These are phyloP conservation scores for Distichodus sexfasciatus DNA, from an alignment of 2,797 vertebrate species.

Conservation along the genomic window DNA sequence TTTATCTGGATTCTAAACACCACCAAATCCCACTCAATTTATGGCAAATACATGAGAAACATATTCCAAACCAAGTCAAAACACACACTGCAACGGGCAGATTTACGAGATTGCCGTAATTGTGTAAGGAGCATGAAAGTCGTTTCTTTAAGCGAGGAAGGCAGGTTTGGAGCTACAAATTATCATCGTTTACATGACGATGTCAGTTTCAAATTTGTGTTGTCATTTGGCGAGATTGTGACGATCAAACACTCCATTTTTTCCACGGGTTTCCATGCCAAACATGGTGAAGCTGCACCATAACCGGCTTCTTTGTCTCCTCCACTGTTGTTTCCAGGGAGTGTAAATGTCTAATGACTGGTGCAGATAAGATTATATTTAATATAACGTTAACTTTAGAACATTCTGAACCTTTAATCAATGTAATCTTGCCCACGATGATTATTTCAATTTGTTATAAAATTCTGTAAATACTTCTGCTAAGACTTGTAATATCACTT, in stretches of 20 bases:
- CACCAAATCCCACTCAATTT: conserved; percentile 49
- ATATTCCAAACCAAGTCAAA: conserved; percentile 48
- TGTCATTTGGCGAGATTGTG: conserved; percentile 20
- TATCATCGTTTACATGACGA: conserved; percentile 58
- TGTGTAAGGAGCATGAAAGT: conserved; percentile 41
- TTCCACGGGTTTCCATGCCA: conserved; percentile 47
- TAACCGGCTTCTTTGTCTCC: conserved; percentile 56
- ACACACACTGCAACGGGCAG: conserved; percentile 38
- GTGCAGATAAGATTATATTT: too few relatives aligned
- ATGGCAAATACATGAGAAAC: conserved; percentile 52
- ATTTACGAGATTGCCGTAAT: conserved; percentile 38
- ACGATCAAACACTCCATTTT: conserved; percentile 6
- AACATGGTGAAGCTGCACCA: conserved; percentile 61
- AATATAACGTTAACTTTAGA: too few relatives aligned
- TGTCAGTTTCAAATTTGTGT: conserved; percentile 39
- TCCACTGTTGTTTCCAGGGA: conserved; percentile 34
- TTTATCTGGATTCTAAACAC: conserved; percentile 52
- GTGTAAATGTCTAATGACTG: too few relatives aligned
- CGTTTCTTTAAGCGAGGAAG: conserved; percentile 36
- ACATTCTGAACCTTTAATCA: too few relatives aligned
- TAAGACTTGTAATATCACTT: too few relatives aligned
- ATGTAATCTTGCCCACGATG: too few relatives aligned
- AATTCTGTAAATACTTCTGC: too few relatives aligned
- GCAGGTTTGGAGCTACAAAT: conserved; percentile 51
- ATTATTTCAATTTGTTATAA: too few relatives aligned